Evolutionary conservation across 1,140 invertebrate genomes (phyloP).

Genomic region (Chelonus insularis): DNA sequence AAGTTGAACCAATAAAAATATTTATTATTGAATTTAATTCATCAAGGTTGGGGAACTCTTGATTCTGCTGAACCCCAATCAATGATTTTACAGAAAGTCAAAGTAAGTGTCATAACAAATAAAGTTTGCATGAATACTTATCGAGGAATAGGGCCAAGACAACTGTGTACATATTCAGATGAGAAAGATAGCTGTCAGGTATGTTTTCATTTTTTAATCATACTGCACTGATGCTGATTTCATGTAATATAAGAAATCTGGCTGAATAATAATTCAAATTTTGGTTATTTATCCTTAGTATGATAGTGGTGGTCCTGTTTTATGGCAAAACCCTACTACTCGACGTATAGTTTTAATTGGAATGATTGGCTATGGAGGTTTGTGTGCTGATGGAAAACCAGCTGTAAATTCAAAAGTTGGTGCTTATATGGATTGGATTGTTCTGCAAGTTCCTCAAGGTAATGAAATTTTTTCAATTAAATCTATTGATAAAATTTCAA

Average conservation of each 20-base stretch:
- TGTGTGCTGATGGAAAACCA: conserved; percentile 58
- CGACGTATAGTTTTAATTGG: conserved; percentile 57
- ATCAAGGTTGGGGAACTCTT: conserved; percentile 68
- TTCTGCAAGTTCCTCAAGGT: conserved; percentile 41
- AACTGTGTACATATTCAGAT: conserved; percentile 70
- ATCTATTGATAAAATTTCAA: neutral
- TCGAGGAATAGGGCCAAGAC: conserved; percentile 48
- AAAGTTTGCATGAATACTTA: conserved; percentile 53
- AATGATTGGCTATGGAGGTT: conserved; percentile 62
- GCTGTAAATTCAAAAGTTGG: conserved; percentile 63
- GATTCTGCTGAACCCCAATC: conserved; percentile 63
- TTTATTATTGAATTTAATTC: conserved; percentile 4
- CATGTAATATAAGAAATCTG: no score
- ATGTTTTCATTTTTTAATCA: conserved; percentile 11
- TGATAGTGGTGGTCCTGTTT: conserved; percentile 71
- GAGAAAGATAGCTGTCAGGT: conserved; percentile 70
- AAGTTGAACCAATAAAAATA: neutral
- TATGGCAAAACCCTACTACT: conserved; percentile 61
- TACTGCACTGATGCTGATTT: no score
- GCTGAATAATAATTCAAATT: neutral
- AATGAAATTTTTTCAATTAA: conserved; percentile 3
- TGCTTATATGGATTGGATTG: conserved; percentile 61
- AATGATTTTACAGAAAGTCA: conserved; percentile 63
- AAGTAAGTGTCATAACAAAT: conserved; percentile 63
- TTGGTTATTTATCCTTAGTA: conserved; percentile 56